Evolutionary conservation across 1,140 invertebrate species (phyloP).

Genomic region (Drosophila sulfurigaster): DNA sequence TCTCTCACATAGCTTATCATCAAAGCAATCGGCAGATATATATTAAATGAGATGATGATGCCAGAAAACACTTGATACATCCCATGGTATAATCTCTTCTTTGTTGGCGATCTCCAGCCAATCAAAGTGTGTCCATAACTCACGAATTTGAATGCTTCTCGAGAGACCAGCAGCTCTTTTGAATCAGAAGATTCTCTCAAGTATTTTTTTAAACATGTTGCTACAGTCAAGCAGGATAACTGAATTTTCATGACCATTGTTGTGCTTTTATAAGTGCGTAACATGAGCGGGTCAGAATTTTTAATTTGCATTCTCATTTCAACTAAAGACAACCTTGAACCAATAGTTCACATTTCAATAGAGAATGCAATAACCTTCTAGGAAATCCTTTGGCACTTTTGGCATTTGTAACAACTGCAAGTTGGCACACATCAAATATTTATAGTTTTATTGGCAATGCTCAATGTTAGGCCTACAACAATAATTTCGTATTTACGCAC

Average conservation of each 20-base stretch:
- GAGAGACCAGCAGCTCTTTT: not conserved
- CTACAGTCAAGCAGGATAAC: not conserved
- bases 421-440: slow-evolving; percentile 17
- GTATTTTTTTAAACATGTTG: not conserved
- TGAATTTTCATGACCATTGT: no score
- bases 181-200: not conserved
- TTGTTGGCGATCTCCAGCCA: not conserved
- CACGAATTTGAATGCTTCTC: not conserved
- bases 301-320: no score
- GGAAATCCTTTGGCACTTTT: not conserved
- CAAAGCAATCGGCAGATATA: not conserved
- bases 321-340: no score
- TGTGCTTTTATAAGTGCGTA: no score
- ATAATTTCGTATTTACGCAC: slow-evolving; percentile 13
- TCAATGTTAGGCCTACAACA: not conserved
- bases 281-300: no score
- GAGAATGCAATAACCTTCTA: not conserved
- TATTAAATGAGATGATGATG: not conserved
- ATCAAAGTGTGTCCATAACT: not conserved
- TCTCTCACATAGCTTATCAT: not conserved
- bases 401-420: slow-evolving; percentile 10
- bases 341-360: no score
- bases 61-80: not conserved
- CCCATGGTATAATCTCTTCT: not conserved
- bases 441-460: not conserved